A percentile compares a stretch with the other conserved stretches of the same genome.
These are phyloP conservation scores for Pantherophis vulpinus DNA, from an alignment of 2,797 vertebrate genomes.

Conservation along the genomic window DNA sequence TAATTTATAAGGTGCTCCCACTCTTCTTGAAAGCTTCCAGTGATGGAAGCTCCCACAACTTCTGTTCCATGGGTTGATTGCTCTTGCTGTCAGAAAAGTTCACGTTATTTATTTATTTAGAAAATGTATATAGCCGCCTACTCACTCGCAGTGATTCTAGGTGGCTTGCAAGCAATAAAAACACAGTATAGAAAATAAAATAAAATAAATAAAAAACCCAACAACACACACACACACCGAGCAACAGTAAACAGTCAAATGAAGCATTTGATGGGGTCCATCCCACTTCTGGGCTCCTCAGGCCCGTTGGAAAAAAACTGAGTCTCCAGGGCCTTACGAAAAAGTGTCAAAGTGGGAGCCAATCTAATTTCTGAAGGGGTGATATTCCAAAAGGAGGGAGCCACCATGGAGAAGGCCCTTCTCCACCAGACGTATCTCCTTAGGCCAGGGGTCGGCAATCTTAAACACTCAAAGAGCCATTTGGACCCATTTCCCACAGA, in stretches of 20 bases:
- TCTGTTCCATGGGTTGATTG: too few relatives aligned
- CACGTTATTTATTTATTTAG: not conserved
- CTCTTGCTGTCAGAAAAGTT: too few relatives aligned
- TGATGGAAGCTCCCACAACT: too few relatives aligned
- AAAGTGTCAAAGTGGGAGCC: not conserved
- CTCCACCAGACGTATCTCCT: not conserved
- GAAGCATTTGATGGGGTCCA: not conserved
- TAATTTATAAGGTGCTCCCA: too few relatives aligned
- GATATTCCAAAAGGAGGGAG: not conserved
- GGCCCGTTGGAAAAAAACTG: not conserved
- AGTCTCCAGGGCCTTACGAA: not conserved
- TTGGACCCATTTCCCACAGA: too few relatives aligned
- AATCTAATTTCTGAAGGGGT: not conserved
- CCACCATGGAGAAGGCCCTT: not conserved
- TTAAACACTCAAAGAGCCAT: too few relatives aligned
- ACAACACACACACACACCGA: not conserved
- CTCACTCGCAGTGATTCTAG: not conserved
- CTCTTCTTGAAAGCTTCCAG: too few relatives aligned
- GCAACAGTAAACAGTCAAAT: not conserved
- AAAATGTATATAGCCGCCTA: not conserved
- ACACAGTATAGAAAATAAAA: not conserved
- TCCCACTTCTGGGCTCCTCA: not conserved
- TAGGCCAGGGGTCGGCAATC: too few relatives aligned
- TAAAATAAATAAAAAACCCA: not conserved
- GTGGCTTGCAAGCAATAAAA: not conserved